Evolutionary conservation across 30 jellyfish, hydroid and myxozoan genomes (phyloP).

Genomic region (Aurelia sp.): DNA sequence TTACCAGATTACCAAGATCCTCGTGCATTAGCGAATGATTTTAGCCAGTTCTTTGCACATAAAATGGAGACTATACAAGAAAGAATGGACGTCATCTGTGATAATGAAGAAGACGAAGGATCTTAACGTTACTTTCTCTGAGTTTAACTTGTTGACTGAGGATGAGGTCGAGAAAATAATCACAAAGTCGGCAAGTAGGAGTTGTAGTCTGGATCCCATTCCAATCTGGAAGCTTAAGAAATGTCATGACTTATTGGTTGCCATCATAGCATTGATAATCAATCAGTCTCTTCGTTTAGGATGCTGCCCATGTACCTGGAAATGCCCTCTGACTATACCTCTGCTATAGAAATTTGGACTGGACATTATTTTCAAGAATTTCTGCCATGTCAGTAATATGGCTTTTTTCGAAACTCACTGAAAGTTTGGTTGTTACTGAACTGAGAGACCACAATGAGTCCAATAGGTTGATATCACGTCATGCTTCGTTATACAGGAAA

Average conservation of each 20-base stretch:
- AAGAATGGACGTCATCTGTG: conserved; percentile 27
- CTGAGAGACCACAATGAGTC: conserved; percentile 22
- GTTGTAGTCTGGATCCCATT: conserved; percentile 40
- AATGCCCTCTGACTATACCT: conserved; percentile 26
- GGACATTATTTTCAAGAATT: conserved; percentile 27
- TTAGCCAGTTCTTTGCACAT: conserved; percentile 27
- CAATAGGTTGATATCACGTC: conserved; percentile 5
- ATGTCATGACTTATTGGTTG: no score
- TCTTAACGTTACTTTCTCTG: conserved; percentile 2
- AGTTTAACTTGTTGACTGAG: conserved; percentile 22
- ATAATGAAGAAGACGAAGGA: conserved; percentile 1
- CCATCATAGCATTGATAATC: no score
- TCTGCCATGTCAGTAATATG: conserved; percentile 57
- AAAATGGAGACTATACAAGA: conserved; percentile 39
- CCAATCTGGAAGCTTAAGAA: conserved; percentile 52
- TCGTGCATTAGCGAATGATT: conserved; percentile 27
- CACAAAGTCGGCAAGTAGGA: conserved; percentile 29
- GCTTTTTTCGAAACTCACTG: conserved; percentile 50
- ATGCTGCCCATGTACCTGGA: conserved; percentile 36
- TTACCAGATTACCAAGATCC: conserved; percentile 23
- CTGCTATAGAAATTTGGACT: conserved; percentile 43
- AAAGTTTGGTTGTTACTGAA: conserved; percentile 21
- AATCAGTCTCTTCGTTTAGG: conserved; percentile 25
- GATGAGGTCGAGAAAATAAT: conserved; percentile 45
- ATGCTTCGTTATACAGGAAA: no score